Conservation (phyloP, 2,888 invertebrate genomes). For the Latrodectus elegans region DNA sequence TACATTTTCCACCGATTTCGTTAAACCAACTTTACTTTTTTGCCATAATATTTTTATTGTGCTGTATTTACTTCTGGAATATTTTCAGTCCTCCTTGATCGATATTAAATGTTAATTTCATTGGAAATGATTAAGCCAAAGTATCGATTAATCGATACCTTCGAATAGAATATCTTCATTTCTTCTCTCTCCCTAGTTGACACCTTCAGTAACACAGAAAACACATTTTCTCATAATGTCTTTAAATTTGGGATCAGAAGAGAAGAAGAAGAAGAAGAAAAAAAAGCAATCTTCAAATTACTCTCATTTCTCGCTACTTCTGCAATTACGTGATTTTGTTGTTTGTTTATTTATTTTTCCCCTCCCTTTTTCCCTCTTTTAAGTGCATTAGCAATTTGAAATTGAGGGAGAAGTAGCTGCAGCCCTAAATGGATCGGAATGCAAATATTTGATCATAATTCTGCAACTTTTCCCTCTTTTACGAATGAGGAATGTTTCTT, state of each 20-base stretch:
- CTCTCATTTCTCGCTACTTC: background rate
- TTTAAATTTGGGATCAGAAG: background rate
- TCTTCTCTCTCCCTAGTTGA: background rate
- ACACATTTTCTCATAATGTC: background rate
- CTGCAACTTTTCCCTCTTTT: slow-evolving; percentile 27
- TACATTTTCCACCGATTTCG: no score
- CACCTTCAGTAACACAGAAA: background rate
- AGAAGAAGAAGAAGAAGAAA: background rate
- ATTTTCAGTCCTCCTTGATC: no score
- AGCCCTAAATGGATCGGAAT: slow-evolving; percentile 54
- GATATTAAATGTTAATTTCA: no score
- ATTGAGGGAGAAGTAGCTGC: background rate
- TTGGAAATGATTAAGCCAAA: no score
- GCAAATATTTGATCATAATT: slow-evolving; percentile 60
- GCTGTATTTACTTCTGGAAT: no score
- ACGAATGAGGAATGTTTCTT: slow-evolving; percentile 39
- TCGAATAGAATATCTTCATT: background rate
- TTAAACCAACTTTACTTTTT: no score
- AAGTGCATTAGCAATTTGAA: background rate
- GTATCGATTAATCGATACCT: no score
- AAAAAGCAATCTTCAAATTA: background rate
- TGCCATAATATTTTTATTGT: no score
- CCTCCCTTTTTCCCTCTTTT: background rate
- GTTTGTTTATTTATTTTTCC: background rate
- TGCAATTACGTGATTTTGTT: background rate